A percentile compares a stretch with the other conserved stretches of the same genome.
phyloP scores from a whole-genome alignment of 1,140 invertebrate species.

The Drosophila leontia region DNA sequence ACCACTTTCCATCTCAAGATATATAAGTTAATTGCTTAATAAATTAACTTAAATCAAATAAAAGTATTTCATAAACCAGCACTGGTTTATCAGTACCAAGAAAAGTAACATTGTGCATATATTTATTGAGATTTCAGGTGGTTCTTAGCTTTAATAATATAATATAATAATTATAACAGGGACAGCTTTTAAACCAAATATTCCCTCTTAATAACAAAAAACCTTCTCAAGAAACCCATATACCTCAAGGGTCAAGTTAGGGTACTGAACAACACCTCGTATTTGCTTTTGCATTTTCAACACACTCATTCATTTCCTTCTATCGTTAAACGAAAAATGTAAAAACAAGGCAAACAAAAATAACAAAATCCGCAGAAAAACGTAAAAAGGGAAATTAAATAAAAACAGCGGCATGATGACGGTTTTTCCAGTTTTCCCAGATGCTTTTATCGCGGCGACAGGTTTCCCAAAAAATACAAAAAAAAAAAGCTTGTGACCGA shows the following conservation, averaged over 20 bases:
- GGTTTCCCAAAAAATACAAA: conserved; percentile 41
- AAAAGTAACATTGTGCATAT: too few species aligned
- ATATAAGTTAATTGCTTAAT: background rate
- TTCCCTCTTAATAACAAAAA: background rate
- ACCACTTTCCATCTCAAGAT: background rate
- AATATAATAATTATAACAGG: too few species aligned
- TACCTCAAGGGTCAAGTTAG: conserved; percentile 16
- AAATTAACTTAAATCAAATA: too few species aligned
- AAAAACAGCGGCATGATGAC: conserved; percentile 56
- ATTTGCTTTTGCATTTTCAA: conserved; percentile 47
- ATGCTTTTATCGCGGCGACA: conserved; percentile 65
- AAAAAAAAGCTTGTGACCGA: conserved; percentile 47
- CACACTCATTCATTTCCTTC: conserved; percentile 79
- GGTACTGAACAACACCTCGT: conserved; percentile 30
- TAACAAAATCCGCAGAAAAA: conserved; percentile 27
- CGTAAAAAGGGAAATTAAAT: conserved; percentile 54
- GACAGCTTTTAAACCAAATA: background rate
- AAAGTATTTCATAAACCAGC: too few species aligned
- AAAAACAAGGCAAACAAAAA: conserved; percentile 26
- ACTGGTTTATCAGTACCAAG: too few species aligned
- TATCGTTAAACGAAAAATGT: conserved; percentile 63
- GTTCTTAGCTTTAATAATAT: too few species aligned
- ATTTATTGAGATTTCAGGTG: too few species aligned
- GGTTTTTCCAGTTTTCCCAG: conserved; percentile 70
- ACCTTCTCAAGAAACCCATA: background rate